Evolutionary conservation across 2,113 vertebrate genomes (phyloP).

Genomic region (Cavia aperea): DNA sequence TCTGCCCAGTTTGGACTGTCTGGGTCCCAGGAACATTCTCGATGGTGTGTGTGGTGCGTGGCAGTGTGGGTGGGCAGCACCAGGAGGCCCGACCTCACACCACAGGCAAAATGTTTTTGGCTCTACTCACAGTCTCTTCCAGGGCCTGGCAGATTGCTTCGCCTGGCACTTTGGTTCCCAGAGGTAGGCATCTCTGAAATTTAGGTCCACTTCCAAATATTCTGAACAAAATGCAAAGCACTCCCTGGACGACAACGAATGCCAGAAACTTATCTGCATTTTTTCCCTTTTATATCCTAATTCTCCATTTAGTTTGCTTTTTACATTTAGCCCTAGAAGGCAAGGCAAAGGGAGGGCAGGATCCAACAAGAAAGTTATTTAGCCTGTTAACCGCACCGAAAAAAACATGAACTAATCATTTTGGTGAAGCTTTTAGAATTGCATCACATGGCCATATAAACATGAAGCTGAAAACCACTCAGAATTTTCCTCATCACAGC

Average conservation of each 20-base stretch:
- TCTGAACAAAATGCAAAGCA: constrained; percentile 75
- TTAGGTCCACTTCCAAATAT: constrained; percentile 78
- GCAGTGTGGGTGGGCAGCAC: constrained; percentile 46
- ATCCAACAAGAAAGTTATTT: constrained; percentile 58
- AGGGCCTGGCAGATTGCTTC: constrained; percentile 66
- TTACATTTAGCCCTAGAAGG: constrained; percentile 66
- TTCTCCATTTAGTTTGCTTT: constrained; percentile 74
- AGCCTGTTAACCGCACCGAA: constrained; percentile 47
- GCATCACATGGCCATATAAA: constrained; percentile 33
- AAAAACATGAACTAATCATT: constrained; percentile 54
- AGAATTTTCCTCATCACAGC: constrained; percentile 15
- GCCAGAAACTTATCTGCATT: constrained; percentile 78
- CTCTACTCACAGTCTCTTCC: constrained; percentile 49
- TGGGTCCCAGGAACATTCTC: background rate
- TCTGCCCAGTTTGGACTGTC: background rate
- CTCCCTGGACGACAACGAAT: constrained; percentile 66
- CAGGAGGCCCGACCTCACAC: constrained; percentile 44
- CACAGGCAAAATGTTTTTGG: constrained; percentile 64
- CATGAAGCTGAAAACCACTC: constrained; percentile 35
- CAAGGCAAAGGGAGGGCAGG: constrained; percentile 39
- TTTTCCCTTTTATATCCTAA: constrained; percentile 77
- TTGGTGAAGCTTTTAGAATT: constrained; percentile 59
- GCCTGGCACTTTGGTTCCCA: constrained; percentile 76
- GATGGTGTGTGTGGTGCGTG: background rate
- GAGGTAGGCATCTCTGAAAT: constrained; percentile 82